Percentiles rank a stretch among this genome's conserved stretches.
phyloP scores from a whole-genome alignment of 2,113 vertebrate genomes.

The Chaenogobius annularis region DNA sequence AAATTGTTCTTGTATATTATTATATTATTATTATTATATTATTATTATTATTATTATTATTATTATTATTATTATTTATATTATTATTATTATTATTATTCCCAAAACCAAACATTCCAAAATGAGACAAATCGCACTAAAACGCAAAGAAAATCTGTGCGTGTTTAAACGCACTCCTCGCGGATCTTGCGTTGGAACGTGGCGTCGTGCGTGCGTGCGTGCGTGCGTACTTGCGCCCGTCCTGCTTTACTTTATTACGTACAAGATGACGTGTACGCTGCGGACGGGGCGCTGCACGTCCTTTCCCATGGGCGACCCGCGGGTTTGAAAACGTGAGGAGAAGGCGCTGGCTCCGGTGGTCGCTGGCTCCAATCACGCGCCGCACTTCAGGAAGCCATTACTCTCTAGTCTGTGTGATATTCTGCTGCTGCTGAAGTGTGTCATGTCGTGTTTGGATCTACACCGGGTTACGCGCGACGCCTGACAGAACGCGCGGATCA shows the following conservation, averaged over 20 bases:
- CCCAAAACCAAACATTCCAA: background rate
- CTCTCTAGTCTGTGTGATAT: slow-evolving; percentile 4
- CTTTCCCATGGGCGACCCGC: slow-evolving; percentile 16
- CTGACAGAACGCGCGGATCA: background rate
- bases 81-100: no score
- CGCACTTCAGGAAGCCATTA: slow-evolving; percentile 39
- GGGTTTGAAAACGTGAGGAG: slow-evolving; percentile 18
- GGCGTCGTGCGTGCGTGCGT: background rate
- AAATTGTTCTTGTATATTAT: no score
- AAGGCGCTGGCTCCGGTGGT: slow-evolving; percentile 1
- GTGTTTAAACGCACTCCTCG: background rate
- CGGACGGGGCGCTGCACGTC: slow-evolving; percentile 19
- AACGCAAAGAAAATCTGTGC: background rate
- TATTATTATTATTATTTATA: no score
- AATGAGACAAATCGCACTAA: background rate
- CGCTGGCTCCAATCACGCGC: slow-evolving; percentile 39
- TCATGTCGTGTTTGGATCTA: slow-evolving; percentile 2
- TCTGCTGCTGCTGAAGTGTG: background rate
- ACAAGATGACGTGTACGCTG: slow-evolving; percentile 26
- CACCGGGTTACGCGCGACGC: background rate
- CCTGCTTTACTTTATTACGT: background rate
- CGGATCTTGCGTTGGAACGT: background rate
- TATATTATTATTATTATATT: no score
- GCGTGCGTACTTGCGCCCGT: background rate
- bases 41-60: no score